A percentile compares a stretch with the other conserved stretches of the same genome.
These are phyloP conservation scores for Phrynosoma platyrhinos DNA, from an alignment of 2,113 vertebrate genomes.

Conservation along the genomic window DNA sequence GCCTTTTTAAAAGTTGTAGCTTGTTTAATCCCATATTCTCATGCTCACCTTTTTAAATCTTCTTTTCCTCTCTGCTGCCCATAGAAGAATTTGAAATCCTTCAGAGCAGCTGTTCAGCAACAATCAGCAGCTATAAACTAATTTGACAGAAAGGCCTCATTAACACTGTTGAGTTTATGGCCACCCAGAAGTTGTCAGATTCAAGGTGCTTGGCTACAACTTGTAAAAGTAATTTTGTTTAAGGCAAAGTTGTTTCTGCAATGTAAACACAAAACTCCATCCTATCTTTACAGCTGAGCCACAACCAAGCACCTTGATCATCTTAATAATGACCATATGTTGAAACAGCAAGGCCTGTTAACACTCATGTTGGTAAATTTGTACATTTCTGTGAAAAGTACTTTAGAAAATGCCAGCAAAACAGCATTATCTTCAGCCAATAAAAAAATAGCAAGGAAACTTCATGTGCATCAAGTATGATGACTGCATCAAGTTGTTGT, in stretches of 20 bases:
- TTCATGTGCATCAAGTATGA: neutral
- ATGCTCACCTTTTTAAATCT: neutral
- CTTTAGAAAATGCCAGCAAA: neutral
- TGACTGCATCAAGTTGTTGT: too few relatives aligned
- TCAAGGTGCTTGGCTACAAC: neutral
- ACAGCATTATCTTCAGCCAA: neutral
- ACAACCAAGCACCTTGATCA: conserved; percentile 11
- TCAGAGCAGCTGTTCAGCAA: neutral
- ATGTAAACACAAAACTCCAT: neutral
- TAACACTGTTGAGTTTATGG: conserved; percentile 32
- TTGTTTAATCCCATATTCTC: neutral
- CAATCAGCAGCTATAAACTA: conserved; percentile 30
- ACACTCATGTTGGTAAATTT: neutral
- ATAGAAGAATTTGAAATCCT: neutral
- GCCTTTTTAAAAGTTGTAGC: neutral
- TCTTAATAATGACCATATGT: conserved; percentile 6
- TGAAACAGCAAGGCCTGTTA: neutral
- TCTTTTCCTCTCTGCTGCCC: neutral
- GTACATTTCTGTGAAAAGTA: neutral
- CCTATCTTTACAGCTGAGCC: neutral
- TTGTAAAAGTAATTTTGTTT: conserved; percentile 13
- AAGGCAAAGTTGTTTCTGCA: conserved; percentile 26
- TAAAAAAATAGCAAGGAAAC: neutral
- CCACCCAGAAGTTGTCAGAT: conserved; percentile 22
- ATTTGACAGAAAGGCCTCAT: conserved; percentile 45